These are phyloP conservation scores for Cryptus armator DNA, from an alignment of 2,888 invertebrate genomes.

Conservation along the genomic window DNA sequence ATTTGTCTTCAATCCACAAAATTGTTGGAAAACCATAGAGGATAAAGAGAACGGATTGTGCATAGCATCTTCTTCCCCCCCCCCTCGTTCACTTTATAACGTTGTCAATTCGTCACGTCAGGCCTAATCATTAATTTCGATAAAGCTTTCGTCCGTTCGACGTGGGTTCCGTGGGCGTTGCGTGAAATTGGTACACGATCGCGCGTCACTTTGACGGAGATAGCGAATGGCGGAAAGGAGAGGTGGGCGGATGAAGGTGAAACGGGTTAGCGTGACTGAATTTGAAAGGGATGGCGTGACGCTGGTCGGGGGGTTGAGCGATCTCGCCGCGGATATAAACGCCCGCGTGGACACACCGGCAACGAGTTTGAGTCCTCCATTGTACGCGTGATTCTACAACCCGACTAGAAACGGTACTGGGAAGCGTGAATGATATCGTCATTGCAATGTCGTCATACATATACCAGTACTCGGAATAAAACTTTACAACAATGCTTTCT, in stretches of 20 bases:
- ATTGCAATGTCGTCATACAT: constrained; percentile 22
- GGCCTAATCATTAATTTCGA: constrained; percentile 60
- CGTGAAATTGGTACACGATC: constrained; percentile 63
- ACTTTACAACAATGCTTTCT: background rate
- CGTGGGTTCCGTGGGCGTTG: constrained; percentile 9
- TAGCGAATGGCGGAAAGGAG: constrained; percentile 10
- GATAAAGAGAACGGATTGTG: background rate
- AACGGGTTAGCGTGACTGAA: constrained; percentile 46
- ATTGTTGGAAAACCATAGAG: background rate
- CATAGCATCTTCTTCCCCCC: background rate
- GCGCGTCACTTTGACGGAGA: constrained; percentile 29
- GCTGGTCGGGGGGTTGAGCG: constrained; percentile 3
- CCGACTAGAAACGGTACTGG: constrained; percentile 21
- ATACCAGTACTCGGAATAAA: background rate
- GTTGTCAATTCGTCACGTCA: constrained; percentile 57
- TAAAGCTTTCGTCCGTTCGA: constrained; percentile 34
- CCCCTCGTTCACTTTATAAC: constrained; percentile 31
- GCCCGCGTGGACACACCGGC: constrained; percentile 38
- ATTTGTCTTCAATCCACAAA: background rate
- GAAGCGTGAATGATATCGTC: constrained; percentile 44
- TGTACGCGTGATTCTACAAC: constrained; percentile 47
- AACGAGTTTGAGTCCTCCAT: constrained; percentile 38
- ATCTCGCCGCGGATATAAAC: constrained; percentile 40
- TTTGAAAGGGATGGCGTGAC: constrained; percentile 46
- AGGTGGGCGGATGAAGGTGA: constrained; percentile 18